Percentiles rank a stretch among this genome's conserved stretches.
These are phyloP conservation scores for Scrobipalpa costella DNA, from an alignment of 2,888 invertebrate genomes.

Conservation along the genomic window DNA sequence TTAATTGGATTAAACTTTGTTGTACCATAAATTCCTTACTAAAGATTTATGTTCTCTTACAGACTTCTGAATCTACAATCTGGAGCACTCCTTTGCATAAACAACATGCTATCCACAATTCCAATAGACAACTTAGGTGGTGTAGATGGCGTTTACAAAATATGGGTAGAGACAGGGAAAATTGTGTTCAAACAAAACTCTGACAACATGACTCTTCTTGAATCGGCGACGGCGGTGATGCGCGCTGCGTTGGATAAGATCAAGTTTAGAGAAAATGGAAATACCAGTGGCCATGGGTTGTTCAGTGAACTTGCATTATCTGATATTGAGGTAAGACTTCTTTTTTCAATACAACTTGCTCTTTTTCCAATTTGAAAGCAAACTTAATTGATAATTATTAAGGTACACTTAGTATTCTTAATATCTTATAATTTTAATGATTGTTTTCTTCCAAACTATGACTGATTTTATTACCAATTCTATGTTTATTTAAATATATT, in stretches of 20 bases:
- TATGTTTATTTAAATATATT: too few relatives aligned
- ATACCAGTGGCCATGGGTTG: conserved; percentile 56
- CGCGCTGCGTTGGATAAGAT: conserved; percentile 87
- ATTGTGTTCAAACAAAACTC: conserved; percentile 81
- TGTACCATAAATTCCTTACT: too few relatives aligned
- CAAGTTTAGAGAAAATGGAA: conserved; percentile 67
- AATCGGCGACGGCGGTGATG: conserved; percentile 88
- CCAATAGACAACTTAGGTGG: conserved; percentile 85
- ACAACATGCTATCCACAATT: conserved; percentile 84
- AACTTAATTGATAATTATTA: too few relatives aligned
- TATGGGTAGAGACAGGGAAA: conserved; percentile 85
- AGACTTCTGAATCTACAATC: conserved; percentile 81
- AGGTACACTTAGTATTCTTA: too few relatives aligned
- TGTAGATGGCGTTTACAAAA: conserved; percentile 79
- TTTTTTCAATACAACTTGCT: too few relatives aligned
- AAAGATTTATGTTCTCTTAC: conserved; percentile 40
- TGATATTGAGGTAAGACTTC: conserved; percentile 76
- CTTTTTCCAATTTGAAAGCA: too few relatives aligned
- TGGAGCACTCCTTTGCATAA: conserved; percentile 85
- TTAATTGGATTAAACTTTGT: too few relatives aligned
- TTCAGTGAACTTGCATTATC: conserved; percentile 79
- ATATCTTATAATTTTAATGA: too few relatives aligned
- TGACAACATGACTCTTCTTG: conserved; percentile 79
- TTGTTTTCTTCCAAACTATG: too few relatives aligned
- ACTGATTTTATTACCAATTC: too few relatives aligned